phyloP scores from a whole-genome alignment of 2,888 invertebrate species.

The Ectropis crepuscularia region DNA sequence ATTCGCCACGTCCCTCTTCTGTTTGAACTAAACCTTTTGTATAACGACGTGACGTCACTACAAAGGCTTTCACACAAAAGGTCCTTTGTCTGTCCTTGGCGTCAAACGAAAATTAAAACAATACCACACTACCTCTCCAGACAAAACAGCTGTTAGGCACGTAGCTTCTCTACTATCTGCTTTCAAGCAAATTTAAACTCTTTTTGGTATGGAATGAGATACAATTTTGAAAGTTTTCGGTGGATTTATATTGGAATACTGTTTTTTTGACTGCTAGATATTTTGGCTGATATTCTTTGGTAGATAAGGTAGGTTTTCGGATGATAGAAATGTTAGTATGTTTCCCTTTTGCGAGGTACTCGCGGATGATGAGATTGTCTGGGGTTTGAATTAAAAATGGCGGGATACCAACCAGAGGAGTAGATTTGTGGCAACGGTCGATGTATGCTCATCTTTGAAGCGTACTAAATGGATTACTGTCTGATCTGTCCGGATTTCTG shows the following conservation, averaged over 20 bases:
- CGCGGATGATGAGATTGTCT: slow-evolving; percentile 55
- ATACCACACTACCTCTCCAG: slow-evolving; percentile 54
- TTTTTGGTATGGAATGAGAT: slow-evolving; percentile 9
- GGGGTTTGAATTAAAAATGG: slow-evolving; percentile 63
- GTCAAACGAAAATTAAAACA: slow-evolving; percentile 65
- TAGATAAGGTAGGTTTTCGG: slow-evolving; percentile 16
- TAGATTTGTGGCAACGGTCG: slow-evolving; percentile 3
- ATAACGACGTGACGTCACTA: slow-evolving; percentile 8
- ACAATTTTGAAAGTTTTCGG: slow-evolving; percentile 8
- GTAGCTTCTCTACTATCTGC: slow-evolving; percentile 45
- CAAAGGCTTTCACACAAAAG: slow-evolving; percentile 30
- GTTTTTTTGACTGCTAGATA: slow-evolving; percentile 1
- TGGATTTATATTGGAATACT: neutral
- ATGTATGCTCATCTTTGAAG: neutral
- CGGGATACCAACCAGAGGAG: slow-evolving; percentile 19
- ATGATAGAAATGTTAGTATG: slow-evolving; percentile 4
- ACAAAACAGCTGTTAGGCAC: slow-evolving; percentile 76
- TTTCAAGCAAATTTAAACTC: slow-evolving; percentile 10
- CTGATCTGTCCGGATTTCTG: slow-evolving; percentile 12
- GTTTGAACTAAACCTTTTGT: slow-evolving; percentile 9
- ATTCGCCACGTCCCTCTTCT: slow-evolving; percentile 3
- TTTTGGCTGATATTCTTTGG: slow-evolving; percentile 9
- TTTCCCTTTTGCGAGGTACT: slow-evolving; percentile 49
- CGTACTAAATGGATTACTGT: slow-evolving; percentile 9
- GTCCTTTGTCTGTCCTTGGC: slow-evolving; percentile 58